Evolutionary conservation across 2,113 vertebrate species (phyloP).

Genomic region (Centropus bengalensis): DNA sequence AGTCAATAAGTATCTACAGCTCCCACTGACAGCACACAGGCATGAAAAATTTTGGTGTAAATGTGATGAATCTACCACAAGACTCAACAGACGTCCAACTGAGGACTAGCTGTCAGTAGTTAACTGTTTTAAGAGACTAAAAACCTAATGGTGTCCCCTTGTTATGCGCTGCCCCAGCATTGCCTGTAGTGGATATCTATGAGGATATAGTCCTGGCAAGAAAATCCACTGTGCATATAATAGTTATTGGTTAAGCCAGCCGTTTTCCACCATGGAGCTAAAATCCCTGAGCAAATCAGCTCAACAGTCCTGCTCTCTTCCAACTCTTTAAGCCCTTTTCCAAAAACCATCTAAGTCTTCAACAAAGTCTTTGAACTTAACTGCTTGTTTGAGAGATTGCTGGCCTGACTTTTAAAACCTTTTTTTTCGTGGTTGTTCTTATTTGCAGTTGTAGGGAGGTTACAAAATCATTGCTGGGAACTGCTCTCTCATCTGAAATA

Average conservation of each 20-base stretch:
- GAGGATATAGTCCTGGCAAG: constrained; percentile 80
- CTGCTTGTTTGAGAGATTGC: constrained; percentile 6
- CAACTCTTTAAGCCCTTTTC: not conserved
- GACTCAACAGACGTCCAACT: not conserved
- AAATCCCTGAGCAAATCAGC: constrained; percentile 19
- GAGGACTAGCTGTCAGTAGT: not conserved
- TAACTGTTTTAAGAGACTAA: not conserved
- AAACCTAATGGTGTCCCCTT: not conserved
- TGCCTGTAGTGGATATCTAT: constrained; percentile 13
- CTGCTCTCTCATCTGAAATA: not conserved
- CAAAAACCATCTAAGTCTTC: not conserved
- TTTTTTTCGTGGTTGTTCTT: not conserved
- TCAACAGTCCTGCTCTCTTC: not conserved
- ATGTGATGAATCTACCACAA: not conserved
- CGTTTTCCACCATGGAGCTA: constrained; percentile 55
- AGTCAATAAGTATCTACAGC: not conserved
- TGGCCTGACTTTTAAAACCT: not conserved
- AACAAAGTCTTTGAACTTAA: not conserved
- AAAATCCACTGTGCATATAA: constrained; percentile 58
- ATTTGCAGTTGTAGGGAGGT: not conserved
- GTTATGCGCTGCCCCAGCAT: not conserved
- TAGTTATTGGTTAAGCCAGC: constrained; percentile 72
- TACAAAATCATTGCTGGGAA: not conserved
- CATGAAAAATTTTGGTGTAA: not conserved
- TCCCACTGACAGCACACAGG: not conserved